A percentile compares a stretch with the other conserved stretches of the same genome.
Conservation (phyloP, 1,140 invertebrate species). For the Eupristina koningsbergeri region DNA sequence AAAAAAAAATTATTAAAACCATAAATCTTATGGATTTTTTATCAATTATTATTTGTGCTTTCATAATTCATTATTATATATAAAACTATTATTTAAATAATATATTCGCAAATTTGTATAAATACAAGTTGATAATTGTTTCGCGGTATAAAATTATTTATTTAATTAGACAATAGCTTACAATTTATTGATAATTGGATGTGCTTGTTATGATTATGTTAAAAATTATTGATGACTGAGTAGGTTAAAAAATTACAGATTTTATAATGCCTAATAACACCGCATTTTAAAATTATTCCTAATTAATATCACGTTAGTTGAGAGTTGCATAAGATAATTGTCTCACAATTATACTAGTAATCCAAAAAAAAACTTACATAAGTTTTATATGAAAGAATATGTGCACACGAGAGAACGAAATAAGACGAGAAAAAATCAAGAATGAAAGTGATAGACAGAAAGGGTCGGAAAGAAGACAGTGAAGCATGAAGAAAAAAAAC, state of each 20-base stretch:
- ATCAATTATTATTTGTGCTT: constrained; percentile 8
- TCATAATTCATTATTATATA: neutral
- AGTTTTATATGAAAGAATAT: neutral
- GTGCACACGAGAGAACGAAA: neutral
- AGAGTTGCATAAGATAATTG: neutral
- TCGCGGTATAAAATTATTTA: neutral
- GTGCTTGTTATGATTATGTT: neutral
- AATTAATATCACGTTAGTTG: neutral
- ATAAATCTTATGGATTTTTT: constrained; percentile 4
- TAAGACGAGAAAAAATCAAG: constrained; percentile 14
- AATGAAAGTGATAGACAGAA: constrained; percentile 24
- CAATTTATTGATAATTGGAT: neutral
- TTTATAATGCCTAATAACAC: neutral
- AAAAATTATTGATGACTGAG: neutral
- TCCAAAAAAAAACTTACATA: neutral
- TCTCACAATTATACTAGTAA: neutral
- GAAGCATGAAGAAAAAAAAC: constrained; percentile 1
- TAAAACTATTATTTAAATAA: neutral
- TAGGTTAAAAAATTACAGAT: neutral
- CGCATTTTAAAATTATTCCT: neutral
- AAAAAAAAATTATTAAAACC: constrained; percentile 10
- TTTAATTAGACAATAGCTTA: neutral
- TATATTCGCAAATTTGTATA: no score
- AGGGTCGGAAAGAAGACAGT: neutral
- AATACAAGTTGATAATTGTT: no score